Evolutionary conservation across 2,888 invertebrate species (phyloP).

Genomic region (Endotricha flammealis): DNA sequence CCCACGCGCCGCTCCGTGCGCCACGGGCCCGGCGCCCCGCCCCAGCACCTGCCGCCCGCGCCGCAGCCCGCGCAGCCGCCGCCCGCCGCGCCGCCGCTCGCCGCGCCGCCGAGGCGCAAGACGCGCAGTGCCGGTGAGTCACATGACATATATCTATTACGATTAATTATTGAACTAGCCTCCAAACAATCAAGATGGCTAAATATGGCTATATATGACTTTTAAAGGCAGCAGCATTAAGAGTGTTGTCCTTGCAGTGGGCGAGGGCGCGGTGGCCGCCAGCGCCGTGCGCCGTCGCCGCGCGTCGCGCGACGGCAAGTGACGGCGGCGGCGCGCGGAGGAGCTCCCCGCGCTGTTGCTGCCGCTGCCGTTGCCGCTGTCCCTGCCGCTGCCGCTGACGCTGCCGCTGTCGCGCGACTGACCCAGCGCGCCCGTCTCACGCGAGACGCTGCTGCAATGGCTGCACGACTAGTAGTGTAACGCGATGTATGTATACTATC

Average conservation of each 20-base stretch:
- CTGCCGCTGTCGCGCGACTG: conserved; percentile 17
- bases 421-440: conserved; percentile 15
- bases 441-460: conserved; percentile 26
- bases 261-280: conserved; percentile 40
- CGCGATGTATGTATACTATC: too few relatives aligned
- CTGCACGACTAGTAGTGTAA: too few relatives aligned
- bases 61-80: conserved; percentile 30
- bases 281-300: conserved; percentile 78
- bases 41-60: conserved; percentile 28
- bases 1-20: conserved; percentile 78
- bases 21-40: conserved; percentile 49
- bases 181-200: too few relatives aligned
- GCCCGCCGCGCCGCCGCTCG: conserved; percentile 27
- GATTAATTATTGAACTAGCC: neutral
- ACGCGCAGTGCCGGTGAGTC: conserved; percentile 84
- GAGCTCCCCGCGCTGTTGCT: conserved; percentile 50
- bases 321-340: conserved; percentile 80
- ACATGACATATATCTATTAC: too few relatives aligned
- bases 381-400: conserved; percentile 17
- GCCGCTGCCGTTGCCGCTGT: conserved; percentile 18
- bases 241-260: conserved; percentile 47
- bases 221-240: too few relatives aligned
- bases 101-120: conserved; percentile 73
- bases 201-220: too few relatives aligned
- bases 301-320: conserved; percentile 85